phyloP scores from a whole-genome alignment of 1,140 invertebrate genomes.

The Eciton burchellii region DNA sequence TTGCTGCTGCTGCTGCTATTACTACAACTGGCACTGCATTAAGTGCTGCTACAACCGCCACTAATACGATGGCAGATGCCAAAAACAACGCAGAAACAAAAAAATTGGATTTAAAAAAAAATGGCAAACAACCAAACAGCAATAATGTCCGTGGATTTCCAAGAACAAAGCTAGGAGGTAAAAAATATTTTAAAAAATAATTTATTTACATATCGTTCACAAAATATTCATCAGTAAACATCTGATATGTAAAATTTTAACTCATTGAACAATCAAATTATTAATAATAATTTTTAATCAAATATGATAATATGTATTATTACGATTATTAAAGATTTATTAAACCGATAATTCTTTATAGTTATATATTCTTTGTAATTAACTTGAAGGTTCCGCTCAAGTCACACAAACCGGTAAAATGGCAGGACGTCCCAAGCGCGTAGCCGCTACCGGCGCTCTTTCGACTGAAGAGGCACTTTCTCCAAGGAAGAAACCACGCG shows the following conservation, averaged over 20 bases:
- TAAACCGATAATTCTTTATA: neutral
- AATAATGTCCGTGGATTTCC: constrained; percentile 66
- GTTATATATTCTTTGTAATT: too few relatives aligned
- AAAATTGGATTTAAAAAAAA: constrained; percentile 71
- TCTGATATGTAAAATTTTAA: too few relatives aligned
- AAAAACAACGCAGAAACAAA: constrained; percentile 71
- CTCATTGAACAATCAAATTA: too few relatives aligned
- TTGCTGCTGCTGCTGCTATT: too few relatives aligned
- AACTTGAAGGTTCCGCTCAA: constrained; percentile 70
- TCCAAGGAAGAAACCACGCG: constrained; percentile 80
- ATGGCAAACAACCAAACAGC: constrained; percentile 69
- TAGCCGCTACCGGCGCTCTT: constrained; percentile 64
- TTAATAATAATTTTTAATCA: too few relatives aligned
- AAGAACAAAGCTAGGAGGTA: constrained; percentile 76
- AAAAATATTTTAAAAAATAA: constrained; percentile 4
- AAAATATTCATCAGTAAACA: too few relatives aligned
- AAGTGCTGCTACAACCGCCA: constrained; percentile 43
- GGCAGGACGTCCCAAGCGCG: constrained; percentile 79
- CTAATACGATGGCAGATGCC: constrained; percentile 36
- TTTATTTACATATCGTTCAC: neutral
- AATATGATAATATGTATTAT: neutral
- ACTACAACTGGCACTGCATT: too few relatives aligned
- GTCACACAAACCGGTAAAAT: constrained; percentile 69
- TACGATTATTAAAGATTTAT: neutral
- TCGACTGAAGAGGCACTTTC: constrained; percentile 75